A percentile compares a stretch with the other conserved stretches of the same genome.
Evolutionary conservation across 2,888 invertebrate genomes (phyloP).

Genomic region (Epirrhoe alternata): DNA sequence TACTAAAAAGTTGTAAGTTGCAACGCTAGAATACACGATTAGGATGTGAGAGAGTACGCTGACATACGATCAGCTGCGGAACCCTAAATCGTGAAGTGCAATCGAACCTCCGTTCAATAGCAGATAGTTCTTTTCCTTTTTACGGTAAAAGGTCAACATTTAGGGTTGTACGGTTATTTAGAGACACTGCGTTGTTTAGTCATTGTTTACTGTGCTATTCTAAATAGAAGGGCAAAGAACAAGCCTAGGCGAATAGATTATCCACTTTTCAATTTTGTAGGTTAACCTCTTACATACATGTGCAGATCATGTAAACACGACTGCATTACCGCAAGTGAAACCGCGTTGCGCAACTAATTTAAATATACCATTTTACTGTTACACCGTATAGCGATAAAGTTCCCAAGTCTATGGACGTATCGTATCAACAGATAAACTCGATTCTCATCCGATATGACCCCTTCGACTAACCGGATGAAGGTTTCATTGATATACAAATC

Average conservation of each 20-base stretch:
- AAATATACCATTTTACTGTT: too few relatives aligned
- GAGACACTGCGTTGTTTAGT: not conserved
- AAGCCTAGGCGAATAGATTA: too few relatives aligned
- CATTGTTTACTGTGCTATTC: not conserved
- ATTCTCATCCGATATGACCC: slow-evolving; percentile 5
- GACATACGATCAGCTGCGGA: slow-evolving; percentile 5
- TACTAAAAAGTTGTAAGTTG: not conserved
- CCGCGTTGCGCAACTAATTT: too few relatives aligned
- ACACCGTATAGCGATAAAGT: too few relatives aligned
- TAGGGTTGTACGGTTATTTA: not conserved
- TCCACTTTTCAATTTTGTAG: too few relatives aligned
- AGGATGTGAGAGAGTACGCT: not conserved
- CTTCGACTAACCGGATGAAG: slow-evolving; percentile 28
- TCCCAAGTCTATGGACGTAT: too few relatives aligned
- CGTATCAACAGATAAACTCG: not conserved
- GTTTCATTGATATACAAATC: slow-evolving; percentile 32
- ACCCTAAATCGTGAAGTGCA: slow-evolving; percentile 46
- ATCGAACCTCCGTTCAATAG: slow-evolving; percentile 30
- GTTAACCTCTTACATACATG: too few relatives aligned
- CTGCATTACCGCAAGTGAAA: too few relatives aligned
- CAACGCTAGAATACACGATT: not conserved
- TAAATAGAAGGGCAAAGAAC: not conserved
- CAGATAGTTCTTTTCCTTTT: slow-evolving; percentile 12
- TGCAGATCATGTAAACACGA: too few relatives aligned
- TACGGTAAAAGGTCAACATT: slow-evolving; percentile 13